These are phyloP conservation scores for Alligator mississippiensis DNA, from an alignment of 2,113 vertebrate species.

Conservation along the genomic window DNA sequence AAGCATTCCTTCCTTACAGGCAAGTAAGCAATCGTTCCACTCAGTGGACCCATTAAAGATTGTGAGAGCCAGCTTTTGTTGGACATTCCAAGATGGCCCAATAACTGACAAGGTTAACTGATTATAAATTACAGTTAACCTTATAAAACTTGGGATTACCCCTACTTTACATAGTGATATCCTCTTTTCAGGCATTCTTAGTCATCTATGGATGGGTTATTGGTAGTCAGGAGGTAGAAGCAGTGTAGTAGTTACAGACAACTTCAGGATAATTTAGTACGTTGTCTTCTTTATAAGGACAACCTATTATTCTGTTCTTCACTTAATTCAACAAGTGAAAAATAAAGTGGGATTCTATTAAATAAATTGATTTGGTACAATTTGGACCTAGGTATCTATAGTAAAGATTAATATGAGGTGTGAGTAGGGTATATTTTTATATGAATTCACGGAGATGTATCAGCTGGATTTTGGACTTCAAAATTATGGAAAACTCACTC, in stretches of 20 bases:
- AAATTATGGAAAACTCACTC: neutral
- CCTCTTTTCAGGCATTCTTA: neutral
- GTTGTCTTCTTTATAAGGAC: neutral
- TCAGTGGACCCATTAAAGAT: neutral
- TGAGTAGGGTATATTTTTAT: neutral
- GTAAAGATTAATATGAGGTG: neutral
- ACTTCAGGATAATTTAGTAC: neutral
- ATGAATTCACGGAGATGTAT: neutral
- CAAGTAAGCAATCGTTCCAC: neutral
- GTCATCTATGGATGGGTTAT: neutral
- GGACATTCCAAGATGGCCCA: too few relatives aligned
- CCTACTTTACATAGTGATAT: neutral
- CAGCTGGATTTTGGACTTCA: too few relatives aligned
- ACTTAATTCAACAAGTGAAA: neutral
- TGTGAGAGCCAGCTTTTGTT: too few relatives aligned
- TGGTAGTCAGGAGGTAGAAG: neutral
- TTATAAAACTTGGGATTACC: neutral
- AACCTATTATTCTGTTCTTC: neutral
- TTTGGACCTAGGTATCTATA: neutral
- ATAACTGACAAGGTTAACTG: too few relatives aligned
- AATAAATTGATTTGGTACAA: neutral
- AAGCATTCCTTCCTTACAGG: neutral
- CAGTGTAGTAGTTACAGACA: neutral
- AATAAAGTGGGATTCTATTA: neutral
- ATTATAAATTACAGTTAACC: neutral